Conservation (phyloP, 1,140 invertebrate species). For the Coelopa frigida region DNA sequence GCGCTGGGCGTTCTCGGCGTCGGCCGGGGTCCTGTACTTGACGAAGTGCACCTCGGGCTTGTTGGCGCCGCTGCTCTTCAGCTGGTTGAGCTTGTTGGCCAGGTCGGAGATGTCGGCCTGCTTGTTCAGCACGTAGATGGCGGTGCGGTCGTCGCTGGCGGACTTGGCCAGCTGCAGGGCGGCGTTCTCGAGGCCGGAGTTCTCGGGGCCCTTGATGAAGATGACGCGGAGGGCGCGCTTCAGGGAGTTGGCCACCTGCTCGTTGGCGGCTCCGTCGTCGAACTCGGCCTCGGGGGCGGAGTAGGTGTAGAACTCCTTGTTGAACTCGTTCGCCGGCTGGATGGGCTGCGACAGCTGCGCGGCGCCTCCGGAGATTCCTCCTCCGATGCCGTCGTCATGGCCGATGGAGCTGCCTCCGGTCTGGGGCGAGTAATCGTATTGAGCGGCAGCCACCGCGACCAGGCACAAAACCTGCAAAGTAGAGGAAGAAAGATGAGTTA, state of each 20-base stretch:
- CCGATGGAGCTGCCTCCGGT: background rate
- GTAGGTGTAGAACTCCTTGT: slow-evolving; percentile 39
- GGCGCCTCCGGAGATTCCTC: background rate
- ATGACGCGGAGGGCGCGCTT: slow-evolving; percentile 34
- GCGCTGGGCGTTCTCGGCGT: slow-evolving; percentile 18
- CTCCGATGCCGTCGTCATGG: slow-evolving; percentile 1
- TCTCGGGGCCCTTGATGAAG: slow-evolving; percentile 40
- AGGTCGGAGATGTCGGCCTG: slow-evolving; percentile 33
- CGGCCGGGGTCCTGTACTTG: slow-evolving; percentile 16
- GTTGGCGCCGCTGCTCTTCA: slow-evolving; percentile 22
- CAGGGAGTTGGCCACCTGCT: slow-evolving; percentile 21
- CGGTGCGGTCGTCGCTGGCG: slow-evolving; percentile 32
- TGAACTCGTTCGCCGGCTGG: slow-evolving; percentile 17
- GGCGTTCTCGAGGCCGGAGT: slow-evolving; percentile 31
- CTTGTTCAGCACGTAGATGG: slow-evolving; percentile 38
- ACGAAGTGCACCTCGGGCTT: slow-evolving; percentile 19
- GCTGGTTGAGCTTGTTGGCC: slow-evolving; percentile 25
- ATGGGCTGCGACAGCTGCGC: background rate
- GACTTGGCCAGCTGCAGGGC: slow-evolving; percentile 33
- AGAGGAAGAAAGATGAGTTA: background rate
- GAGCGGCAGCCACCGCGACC: slow-evolving; percentile 12
- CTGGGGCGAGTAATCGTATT: slow-evolving; percentile 10
- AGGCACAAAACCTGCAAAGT: slow-evolving; percentile 13
- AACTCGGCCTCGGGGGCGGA: slow-evolving; percentile 32
- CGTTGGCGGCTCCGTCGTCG: slow-evolving; percentile 21